Base-by-base conservation (phyloP, 2,797 vertebrate genomes). In the Echiichthys vipera region DNA sequence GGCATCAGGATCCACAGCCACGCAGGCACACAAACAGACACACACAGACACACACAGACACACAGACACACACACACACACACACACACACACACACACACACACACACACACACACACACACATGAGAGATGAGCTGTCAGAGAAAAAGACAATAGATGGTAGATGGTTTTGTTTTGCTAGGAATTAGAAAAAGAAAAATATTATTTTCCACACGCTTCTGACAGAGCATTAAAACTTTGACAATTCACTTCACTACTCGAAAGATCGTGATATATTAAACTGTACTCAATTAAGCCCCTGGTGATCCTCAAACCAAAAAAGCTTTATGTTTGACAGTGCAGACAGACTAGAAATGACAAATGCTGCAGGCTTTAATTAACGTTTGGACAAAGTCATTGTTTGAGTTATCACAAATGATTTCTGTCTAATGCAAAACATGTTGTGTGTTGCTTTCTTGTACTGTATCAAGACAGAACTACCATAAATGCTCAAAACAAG, bases 1-100 rank as follows among this genome's bases (percentile, higher is more conserved):
- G 71, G n/a, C n/a, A n/a, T 63, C 54, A 24, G 58, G 67, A 71
- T 71, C 78, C 50, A 42, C 46, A 78, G 71, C 82, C 79, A 70
- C 82, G 74, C n/a, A n/a, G n/a, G n/a, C n/a, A n/a, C n/a, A n/a
- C n/a, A n/a, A n/a, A n/a, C n/a, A n/a, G n/a, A n/a, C n/a, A n/a
- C n/a, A n/a, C n/a, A n/a, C n/a, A n/a, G n/a, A n/a, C n/a, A n/a
- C n/a, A n/a, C n/a, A n/a, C n/a, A n/a, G n/a, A n/a, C n/a, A n/a
- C n/a, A n/a, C n/a, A n/a, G n/a, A n/a, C n/a, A n/a, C n/a, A n/a
- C n/a, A n/a, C n/a, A n/a, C n/a, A n/a, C n/a, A n/a, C n/a, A n/a
- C n/a, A n/a, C n/a, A n/a, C n/a, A n/a, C n/a, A n/a, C n/a, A n/a
- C n/a, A n/a, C n/a, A n/a, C n/a, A n/a, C n/a, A n/a, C n/a, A n/a